Base-by-base conservation (phyloP, 2,113 vertebrate species). In the Bubalus kerabau region DNA sequence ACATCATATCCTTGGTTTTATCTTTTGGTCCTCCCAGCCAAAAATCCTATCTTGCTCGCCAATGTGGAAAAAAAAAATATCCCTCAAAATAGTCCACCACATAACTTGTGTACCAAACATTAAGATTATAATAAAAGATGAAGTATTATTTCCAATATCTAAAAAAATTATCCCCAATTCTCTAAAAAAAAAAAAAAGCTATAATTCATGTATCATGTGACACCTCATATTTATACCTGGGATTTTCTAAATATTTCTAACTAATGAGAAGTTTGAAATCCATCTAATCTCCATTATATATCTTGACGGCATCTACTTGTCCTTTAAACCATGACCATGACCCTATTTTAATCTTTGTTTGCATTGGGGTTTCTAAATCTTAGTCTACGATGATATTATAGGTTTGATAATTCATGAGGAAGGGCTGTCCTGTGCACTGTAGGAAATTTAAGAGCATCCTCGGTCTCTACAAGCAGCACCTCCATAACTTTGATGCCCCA, bases 121-220 rank as follows among this genome's bases (percentile, higher is more conserved):
- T 56, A 50, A 80, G 57, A 90, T 32, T 32, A 87, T 60, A 97
- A 94, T 76, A 50, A 74, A 76, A 80, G 7, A n/a, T 84, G 6
- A 90, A 87, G 13, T 76, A n/a, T 23, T 81, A 95, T 57, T 43
- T 32, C 43, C 90, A 94, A 23, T 28, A 84, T 62, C 60, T 62
- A 62, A 62, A 62, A 62, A 62, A 30, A 32, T 30, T 62, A 62
- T 62, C 60, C 60, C 60, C 6, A 62, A 30, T 62, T 95, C 60
- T 59, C 76, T 82, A 71, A 78, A 48, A 71, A 46, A 26, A 21
- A 32, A 52, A 60, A 64, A 50, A 78, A 86, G 28, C 71, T 50
- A 48, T 7, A 64, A 81, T 46, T 91, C 23, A 6, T 81, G 5
- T 64, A 90, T 52, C 36, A 15, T 13, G n/a, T 82, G 60, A 82